A percentile compares a stretch with the other conserved stretches of the same genome.
Evolutionary conservation across 2,888 invertebrate species (phyloP).

Genomic region (Amphipoea oculea): DNA sequence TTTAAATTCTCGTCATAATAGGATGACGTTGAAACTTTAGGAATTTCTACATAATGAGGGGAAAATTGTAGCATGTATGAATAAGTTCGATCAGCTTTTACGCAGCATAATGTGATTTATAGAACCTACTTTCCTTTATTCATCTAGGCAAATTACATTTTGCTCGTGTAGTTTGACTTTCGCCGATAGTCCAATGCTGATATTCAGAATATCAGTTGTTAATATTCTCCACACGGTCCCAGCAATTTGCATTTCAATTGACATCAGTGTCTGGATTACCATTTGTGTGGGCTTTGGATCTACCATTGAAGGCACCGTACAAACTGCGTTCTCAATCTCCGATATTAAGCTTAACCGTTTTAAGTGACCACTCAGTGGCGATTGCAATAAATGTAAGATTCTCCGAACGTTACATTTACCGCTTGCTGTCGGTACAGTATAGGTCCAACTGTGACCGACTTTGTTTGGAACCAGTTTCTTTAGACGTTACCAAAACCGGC

Average conservation of each 20-base stretch:
- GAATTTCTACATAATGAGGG: constrained; percentile 39
- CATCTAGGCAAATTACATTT: constrained; percentile 62
- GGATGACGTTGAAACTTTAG: constrained; percentile 33
- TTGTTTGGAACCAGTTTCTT: constrained; percentile 79
- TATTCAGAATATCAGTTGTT: constrained; percentile 47
- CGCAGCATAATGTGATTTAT: constrained; percentile 56
- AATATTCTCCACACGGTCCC: constrained; percentile 47
- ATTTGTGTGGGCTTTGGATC: constrained; percentile 42
- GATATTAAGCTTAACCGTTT: constrained; percentile 57
- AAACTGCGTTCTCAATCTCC: constrained; percentile 60
- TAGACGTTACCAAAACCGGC: constrained; percentile 74
- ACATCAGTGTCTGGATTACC: constrained; percentile 44
- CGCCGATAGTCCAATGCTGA: constrained; percentile 32
- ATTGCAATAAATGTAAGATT: constrained; percentile 63
- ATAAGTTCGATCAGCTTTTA: constrained; percentile 47
- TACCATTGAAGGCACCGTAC: constrained; percentile 54
- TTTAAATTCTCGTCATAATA: constrained; percentile 31
- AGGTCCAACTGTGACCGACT: constrained; percentile 74
- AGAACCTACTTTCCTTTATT: constrained; percentile 62
- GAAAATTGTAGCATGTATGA: constrained; percentile 48
- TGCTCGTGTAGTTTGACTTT: constrained; percentile 51
- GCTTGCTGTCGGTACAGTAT: constrained; percentile 60
- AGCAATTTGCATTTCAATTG: constrained; percentile 63
- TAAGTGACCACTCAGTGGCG: constrained; percentile 58
- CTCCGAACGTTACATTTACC: constrained; percentile 70